These are phyloP conservation scores for Allacma fusca DNA, from an alignment of 2,888 invertebrate genomes.

Conservation along the genomic window DNA sequence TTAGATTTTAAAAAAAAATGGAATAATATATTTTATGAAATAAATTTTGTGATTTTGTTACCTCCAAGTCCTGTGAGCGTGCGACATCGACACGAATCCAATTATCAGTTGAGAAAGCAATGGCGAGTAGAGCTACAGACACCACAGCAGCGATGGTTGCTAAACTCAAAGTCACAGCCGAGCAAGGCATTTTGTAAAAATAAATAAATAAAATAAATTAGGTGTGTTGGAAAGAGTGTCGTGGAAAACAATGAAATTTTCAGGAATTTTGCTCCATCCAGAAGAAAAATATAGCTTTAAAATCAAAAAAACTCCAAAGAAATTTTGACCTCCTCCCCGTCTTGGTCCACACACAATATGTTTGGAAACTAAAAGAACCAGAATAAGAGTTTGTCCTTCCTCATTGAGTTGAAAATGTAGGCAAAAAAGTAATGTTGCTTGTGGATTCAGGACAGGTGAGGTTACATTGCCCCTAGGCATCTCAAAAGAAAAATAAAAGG, in stretches of 20 bases:
- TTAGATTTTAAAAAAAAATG: no score
- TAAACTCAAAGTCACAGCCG: conserved; percentile 91
- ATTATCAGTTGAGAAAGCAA: conserved; percentile 96
- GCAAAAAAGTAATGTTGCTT: conserved; percentile 23
- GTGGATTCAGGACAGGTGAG: conserved; percentile 46
- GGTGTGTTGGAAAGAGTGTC: not conserved
- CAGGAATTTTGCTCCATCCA: conserved; percentile 16
- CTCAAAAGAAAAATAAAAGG: conserved; percentile 39
- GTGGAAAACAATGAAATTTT: not conserved
- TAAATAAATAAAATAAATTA: conserved; percentile 12
- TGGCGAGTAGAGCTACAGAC: conserved; percentile 89
- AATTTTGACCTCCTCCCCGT: conserved; percentile 41
- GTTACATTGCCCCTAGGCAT: conserved; percentile 43
- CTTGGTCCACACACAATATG: conserved; percentile 23
- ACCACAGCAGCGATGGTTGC: conserved; percentile 95
- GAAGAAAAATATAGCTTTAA: not conserved
- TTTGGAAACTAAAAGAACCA: conserved; percentile 22
- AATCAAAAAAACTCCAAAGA: conserved; percentile 18
- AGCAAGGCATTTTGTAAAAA: conserved; percentile 78
- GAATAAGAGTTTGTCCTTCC: conserved; percentile 39
- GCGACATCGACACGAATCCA: conserved; percentile 95
- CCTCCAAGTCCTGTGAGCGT: conserved; percentile 73
- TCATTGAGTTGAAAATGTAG: conserved; percentile 36
- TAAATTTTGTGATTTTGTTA: conserved; percentile 64
- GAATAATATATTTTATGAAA: not conserved